Evolutionary conservation across 2,113 vertebrate genomes (phyloP).

Genomic region (Thalassarche chlororhynchos): DNA sequence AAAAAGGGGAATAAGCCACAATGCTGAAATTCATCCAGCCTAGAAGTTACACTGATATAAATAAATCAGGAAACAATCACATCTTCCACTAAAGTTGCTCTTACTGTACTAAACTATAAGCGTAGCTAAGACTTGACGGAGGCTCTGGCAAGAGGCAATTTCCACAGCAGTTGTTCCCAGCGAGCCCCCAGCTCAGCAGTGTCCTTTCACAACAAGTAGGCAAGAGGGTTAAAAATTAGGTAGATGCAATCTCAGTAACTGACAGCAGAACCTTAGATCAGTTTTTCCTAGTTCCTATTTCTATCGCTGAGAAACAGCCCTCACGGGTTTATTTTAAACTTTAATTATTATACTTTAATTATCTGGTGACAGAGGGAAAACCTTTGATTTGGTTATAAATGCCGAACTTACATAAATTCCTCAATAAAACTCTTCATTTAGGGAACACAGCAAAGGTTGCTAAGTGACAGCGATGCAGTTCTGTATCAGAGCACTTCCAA

Average conservation of each 20-base stretch:
- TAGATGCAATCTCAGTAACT: not conserved
- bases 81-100: not conserved
- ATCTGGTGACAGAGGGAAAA: not conserved
- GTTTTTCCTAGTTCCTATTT: not conserved
- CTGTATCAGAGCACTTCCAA: not conserved
- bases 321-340: not conserved
- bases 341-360: slow-evolving; percentile 18
- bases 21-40: not conserved
- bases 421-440: not conserved
- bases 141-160: not conserved
- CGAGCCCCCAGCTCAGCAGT: not conserved
- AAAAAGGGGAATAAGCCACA: not conserved
- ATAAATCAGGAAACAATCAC: not conserved
- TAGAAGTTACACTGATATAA: not conserved
- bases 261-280: not conserved
- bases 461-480: not conserved
- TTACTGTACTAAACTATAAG: not conserved
- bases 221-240: not conserved
- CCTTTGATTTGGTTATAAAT: slow-evolving; percentile 21
- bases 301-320: not conserved
- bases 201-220: not conserved
- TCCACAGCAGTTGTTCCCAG: not conserved
- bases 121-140: not conserved
- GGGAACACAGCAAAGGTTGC: not conserved
- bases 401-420: not conserved